Conservation (phyloP, 2,888 invertebrate species). For the Habroteleia sp. region DNA sequence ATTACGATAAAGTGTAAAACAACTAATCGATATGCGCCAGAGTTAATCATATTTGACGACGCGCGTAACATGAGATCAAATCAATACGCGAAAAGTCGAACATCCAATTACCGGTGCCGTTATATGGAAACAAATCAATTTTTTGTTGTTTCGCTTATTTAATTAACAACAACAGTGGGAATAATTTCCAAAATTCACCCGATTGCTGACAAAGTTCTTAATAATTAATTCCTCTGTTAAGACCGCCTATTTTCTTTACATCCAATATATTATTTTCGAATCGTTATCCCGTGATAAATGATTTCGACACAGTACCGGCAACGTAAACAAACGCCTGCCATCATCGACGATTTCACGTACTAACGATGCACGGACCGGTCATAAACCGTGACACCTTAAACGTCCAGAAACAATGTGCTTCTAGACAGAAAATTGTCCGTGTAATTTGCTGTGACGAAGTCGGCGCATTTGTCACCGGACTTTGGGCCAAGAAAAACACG, state of each 20-base stretch:
- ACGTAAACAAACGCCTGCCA: conserved; percentile 38
- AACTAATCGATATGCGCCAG: conserved; percentile 36
- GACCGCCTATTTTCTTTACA: too few species aligned
- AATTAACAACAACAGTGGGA: conserved; percentile 10
- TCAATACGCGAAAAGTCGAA: conserved; percentile 13
- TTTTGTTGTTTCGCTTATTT: conserved; percentile 26
- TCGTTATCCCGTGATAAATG: conserved; percentile 33
- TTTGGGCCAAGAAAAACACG: conserved; percentile 10
- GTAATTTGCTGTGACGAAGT: conserved; percentile 28
- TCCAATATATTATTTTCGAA: too few species aligned
- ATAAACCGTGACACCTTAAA: conserved; percentile 15
- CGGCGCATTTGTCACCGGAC: conserved; percentile 30
- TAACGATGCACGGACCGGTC: conserved; percentile 13
- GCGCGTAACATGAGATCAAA: conserved; percentile 15
- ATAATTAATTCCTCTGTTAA: too few species aligned
- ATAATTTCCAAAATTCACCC: conserved; percentile 24
- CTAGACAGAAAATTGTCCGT: conserved; percentile 27
- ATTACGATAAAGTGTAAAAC: conserved; percentile 27
- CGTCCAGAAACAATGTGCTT: conserved; percentile 10
- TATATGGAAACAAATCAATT: conserved; percentile 26
- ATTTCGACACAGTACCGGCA: conserved; percentile 7
- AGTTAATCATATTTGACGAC: conserved; percentile 29
- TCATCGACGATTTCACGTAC: conserved; percentile 44
- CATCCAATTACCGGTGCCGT: conserved; percentile 24
- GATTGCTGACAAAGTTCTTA: conserved; percentile 3